Base-by-base conservation (phyloP, 2,888 invertebrate genomes). In the Zaprionus bogoriensis region DNA sequence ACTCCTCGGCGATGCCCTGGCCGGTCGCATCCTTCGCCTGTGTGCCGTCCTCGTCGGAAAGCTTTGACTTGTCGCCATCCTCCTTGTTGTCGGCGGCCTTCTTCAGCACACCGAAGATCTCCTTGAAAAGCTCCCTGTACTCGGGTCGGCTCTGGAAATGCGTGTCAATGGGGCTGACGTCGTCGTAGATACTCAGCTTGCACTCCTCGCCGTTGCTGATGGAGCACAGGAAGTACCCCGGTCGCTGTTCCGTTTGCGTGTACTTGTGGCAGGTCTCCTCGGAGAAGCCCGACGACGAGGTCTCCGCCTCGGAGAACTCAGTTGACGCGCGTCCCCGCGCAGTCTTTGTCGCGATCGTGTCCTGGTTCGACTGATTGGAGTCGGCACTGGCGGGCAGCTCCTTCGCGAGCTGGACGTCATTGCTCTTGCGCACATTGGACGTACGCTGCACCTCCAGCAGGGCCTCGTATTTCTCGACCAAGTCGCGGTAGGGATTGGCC, bases 381-480 rank as follows among this genome's bases (percentile, higher is more conserved):
- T 39, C 39, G 20, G 20, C 39, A 20, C 39, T 10, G n/a, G 41
- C 41, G 32, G 32, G 94, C 27, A 95, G 91, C 88, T 96, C 96
- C 78, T 96, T 96, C 81, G 87, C 72, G 64, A 87, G 62, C 48
- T 84, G 80, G 67, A 38, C 82, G 30, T 57, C 28, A 36, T 55
- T 63, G 25, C 17, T 74, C 57, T 92, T 92, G 68, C 92, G 92
- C 84, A 91, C 93, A 45, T 92, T 92, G 57, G 94, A 93, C 62
- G 94, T 93, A 70, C 94, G 92, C 87, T 96, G 95, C 36, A 96
- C 95, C 88, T 95, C 95, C 25, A 96, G 91, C 51, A 96, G 92
- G 23, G 96, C 96, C 90, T 96, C 96, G 89, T 96, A 97, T 89
- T 96, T 96, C 89, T 96, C 95, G 50, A 96, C 96, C 76, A 97